Conservation (phyloP, 2,113 vertebrate genomes). For the Vulpes vulpes region DNA sequence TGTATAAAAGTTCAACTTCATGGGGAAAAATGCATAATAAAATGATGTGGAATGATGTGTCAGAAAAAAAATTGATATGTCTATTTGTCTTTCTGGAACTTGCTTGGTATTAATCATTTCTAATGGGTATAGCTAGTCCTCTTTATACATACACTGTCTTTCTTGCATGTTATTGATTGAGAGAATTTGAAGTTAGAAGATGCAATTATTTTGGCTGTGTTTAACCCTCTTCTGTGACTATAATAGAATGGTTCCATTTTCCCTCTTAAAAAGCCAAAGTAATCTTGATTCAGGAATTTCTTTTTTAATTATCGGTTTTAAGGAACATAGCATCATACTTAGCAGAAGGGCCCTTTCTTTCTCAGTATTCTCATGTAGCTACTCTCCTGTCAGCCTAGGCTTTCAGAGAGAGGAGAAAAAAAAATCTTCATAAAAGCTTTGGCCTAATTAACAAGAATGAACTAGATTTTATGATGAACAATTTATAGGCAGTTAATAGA, state of each 20-base stretch:
- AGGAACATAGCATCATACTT: slow-evolving; percentile 61
- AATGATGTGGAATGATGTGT: background rate
- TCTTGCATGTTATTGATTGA: slow-evolving; percentile 41
- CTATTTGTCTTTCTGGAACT: slow-evolving; percentile 68
- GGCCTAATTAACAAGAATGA: slow-evolving; percentile 90
- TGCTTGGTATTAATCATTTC: slow-evolving; percentile 36
- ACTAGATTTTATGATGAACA: slow-evolving; percentile 90
- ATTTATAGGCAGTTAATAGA: slow-evolving; percentile 89
- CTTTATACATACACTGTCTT: background rate
- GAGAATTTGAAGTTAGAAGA: slow-evolving; percentile 49
- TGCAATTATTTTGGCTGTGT: background rate
- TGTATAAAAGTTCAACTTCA: slow-evolving; percentile 50
- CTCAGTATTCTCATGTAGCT: slow-evolving; percentile 67
- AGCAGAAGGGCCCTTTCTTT: slow-evolving; percentile 65
- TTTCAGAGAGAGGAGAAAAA: slow-evolving; percentile 81
- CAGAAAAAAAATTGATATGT: slow-evolving; percentile 55
- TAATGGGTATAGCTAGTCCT: background rate
- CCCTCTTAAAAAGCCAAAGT: slow-evolving; percentile 41
- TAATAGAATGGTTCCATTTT: slow-evolving; percentile 57
- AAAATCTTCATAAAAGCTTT: slow-evolving; percentile 83
- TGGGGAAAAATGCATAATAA: slow-evolving; percentile 56
- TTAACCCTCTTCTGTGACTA: slow-evolving; percentile 61
- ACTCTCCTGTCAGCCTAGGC: slow-evolving; percentile 72
- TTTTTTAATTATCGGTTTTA: slow-evolving; percentile 73
- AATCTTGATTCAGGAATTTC: slow-evolving; percentile 70